Base-by-base conservation (phyloP, 64 coral and sea anemone genomes). In the Montipora capricornis region DNA sequence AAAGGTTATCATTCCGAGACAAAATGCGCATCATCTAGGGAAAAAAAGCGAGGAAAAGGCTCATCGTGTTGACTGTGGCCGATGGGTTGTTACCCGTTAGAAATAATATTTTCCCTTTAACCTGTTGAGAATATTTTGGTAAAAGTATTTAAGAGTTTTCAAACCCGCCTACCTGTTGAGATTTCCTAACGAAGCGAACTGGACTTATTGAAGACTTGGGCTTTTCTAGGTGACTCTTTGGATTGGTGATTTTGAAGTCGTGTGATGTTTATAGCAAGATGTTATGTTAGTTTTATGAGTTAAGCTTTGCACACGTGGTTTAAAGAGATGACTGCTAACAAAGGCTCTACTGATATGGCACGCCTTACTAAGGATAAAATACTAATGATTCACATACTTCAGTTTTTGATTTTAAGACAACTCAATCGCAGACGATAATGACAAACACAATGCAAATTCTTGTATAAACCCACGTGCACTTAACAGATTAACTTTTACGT, bases 371-470 rank as follows among this genome's bases (percentile, higher is more conserved):
- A 4, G 66, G 61, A 64, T 19, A 86, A 86, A 86, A 77, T 81
- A 95, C 49, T 74, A 81, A 55, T 37, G 37, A 58, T n/a, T 69
- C 49, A 66, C 2, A 47, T 64, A 20, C 82, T 67, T 80, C 89
- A 92, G 51, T 92, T 77, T 58, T 47, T 74, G 67, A 88, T 69
- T 89, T 92, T 81, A 88, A 79, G 91, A 91, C 96, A 98, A 78
- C 59, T 71, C 79, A 77, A 88, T 59, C 66, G n/a, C n/a, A 9
- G 52, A 73, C 60, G 20, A 85, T 98, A 95, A 94, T 95, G 84
- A 80, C 84, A 76, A 77, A 90, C 88, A 89, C 93, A 95, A 98
- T 98, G 83, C 60, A 90, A 95, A 81, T 98, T 98, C 84, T 80
- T 59, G 68, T 50, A 75, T 80, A 89, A 95, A 92, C 94, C 51